phyloP scores from a whole-genome alignment of 2,797 vertebrate genomes.

The Bryconaethiops microstoma region DNA sequence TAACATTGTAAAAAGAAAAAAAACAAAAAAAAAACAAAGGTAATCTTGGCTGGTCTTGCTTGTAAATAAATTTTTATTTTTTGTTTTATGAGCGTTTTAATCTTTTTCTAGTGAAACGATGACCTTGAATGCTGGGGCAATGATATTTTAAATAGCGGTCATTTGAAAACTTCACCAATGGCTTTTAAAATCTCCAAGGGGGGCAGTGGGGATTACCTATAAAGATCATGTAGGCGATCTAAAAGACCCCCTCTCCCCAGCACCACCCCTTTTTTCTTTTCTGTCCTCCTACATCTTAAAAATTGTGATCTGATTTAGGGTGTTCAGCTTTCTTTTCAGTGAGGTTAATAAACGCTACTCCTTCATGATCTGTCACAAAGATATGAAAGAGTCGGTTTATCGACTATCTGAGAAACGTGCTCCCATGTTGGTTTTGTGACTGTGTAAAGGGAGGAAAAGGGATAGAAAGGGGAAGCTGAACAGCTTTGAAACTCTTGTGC shows the following conservation, averaged over 20 bases:
- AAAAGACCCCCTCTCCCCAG: not conserved
- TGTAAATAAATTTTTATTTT: conserved; percentile 70
- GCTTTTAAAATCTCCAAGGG: conserved; percentile 45
- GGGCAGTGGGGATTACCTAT: not conserved
- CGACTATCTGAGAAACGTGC: conserved; percentile 1
- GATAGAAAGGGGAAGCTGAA: conserved; percentile 3
- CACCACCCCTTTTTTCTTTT: not conserved
- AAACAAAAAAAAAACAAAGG: conserved; percentile 59
- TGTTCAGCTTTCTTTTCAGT: conserved; percentile 7
- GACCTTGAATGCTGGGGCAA: conserved; percentile 57
- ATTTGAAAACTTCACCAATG: conserved; percentile 39
- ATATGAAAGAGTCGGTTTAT: conserved; percentile 12
- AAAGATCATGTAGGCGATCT: conserved; percentile 49
- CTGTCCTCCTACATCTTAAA: conserved; percentile 40
- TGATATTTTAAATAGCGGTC: conserved; percentile 53
- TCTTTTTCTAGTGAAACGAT: conserved; percentile 64
- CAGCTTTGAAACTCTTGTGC: not conserved
- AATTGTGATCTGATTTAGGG: conserved; percentile 15
- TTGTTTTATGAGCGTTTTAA: conserved; percentile 64
- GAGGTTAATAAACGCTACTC: conserved; percentile 14
- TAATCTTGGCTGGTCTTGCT: conserved; percentile 61
- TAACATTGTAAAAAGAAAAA: too few relatives aligned
- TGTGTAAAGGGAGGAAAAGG: conserved; percentile 39
- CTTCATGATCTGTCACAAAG: conserved; percentile 1
- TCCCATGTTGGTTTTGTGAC: conserved; percentile 27